Conservation (phyloP, 2,113 vertebrate genomes). For the Clarias magur region DNA sequence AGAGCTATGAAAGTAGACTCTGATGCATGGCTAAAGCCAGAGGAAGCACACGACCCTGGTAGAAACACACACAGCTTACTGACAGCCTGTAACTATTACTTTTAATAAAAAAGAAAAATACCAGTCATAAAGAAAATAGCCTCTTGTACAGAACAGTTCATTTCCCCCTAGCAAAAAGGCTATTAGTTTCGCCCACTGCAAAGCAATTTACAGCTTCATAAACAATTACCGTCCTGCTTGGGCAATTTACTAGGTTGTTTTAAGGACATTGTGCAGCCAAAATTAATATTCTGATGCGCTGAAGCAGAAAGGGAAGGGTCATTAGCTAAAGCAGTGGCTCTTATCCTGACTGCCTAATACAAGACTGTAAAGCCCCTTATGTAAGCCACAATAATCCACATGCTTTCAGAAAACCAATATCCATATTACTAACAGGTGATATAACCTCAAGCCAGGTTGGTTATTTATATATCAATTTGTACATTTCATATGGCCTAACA, state of each 20-base stretch:
- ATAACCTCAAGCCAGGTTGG: not conserved
- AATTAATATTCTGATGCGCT: slow-evolving; percentile 57
- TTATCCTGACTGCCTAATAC: slow-evolving; percentile 46
- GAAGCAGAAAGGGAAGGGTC: slow-evolving; percentile 57
- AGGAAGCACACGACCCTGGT: slow-evolving; percentile 38
- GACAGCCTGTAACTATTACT: slow-evolving; percentile 53
- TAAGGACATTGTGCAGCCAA: slow-evolving; percentile 55
- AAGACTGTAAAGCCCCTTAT: slow-evolving; percentile 22
- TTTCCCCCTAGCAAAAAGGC: slow-evolving; percentile 44
- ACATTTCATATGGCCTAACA: not conserved
- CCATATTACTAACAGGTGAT: slow-evolving; percentile 18
- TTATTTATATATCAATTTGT: slow-evolving; percentile 12
- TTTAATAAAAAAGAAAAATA: slow-evolving; percentile 60
- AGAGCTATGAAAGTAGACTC: slow-evolving; percentile 49
- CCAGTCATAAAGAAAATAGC: slow-evolving; percentile 56
- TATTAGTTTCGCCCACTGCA: slow-evolving; percentile 59
- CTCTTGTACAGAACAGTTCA: slow-evolving; percentile 54
- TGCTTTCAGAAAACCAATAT: slow-evolving; percentile 30
- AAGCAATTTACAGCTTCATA: slow-evolving; percentile 63
- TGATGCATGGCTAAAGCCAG: slow-evolving; percentile 51
- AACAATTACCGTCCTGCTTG: slow-evolving; percentile 61
- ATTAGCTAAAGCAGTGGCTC: slow-evolving; percentile 54
- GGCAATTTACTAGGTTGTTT: slow-evolving; percentile 60
- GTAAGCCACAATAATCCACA: slow-evolving; percentile 36
- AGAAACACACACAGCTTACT: slow-evolving; percentile 48